phyloP scores from a whole-genome alignment of 2,888 invertebrate genomes.

The Dromius quadrimaculatus region DNA sequence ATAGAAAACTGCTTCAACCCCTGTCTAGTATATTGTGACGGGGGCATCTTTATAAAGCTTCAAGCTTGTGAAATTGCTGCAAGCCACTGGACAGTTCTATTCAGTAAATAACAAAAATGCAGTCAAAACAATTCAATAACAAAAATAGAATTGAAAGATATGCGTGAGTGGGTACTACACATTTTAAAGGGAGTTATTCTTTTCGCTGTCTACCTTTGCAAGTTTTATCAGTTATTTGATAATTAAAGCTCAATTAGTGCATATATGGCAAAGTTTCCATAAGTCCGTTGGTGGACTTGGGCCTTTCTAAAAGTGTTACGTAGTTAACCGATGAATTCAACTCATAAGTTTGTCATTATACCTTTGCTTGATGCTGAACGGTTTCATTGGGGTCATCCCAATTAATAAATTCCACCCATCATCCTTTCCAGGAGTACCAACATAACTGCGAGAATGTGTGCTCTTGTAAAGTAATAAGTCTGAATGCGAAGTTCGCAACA shows the following conservation, averaged over 20 bases:
- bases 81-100: not conserved
- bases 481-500: constrained; percentile 54
- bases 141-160: not conserved
- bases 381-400: no score
- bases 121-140: not conserved
- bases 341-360: no score
- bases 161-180: not conserved
- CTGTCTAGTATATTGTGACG: not conserved
- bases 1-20: constrained; percentile 12
- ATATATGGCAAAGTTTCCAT: not conserved
- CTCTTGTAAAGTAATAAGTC: constrained; percentile 60
- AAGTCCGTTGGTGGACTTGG: no score
- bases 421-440: no score
- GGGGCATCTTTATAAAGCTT: not conserved
- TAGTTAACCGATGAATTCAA: no score
- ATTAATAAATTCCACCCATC: no score
- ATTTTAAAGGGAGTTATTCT: no score
- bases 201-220: not conserved
- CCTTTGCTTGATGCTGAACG: no score
- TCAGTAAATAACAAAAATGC: not conserved
- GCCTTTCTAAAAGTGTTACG: no score
- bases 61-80: not conserved
- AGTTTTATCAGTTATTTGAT: not conserved
- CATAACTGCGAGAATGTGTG: constrained; percentile 57
- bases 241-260: not conserved